A percentile compares a stretch with the other conserved stretches of the same genome.
Evolutionary conservation across 2,888 invertebrate genomes (phyloP).

Genomic region (Heliconius hortense): DNA sequence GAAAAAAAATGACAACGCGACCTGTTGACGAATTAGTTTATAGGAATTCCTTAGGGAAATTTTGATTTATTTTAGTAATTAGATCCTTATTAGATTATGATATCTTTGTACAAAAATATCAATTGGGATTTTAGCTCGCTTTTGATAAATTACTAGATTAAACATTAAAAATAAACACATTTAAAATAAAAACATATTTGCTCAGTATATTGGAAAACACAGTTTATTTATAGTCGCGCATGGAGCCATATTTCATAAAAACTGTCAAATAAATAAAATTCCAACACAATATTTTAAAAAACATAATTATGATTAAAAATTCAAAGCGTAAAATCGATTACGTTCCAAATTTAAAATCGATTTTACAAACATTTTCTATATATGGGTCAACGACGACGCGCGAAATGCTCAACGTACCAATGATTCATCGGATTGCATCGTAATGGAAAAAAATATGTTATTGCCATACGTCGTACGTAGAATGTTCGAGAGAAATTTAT

Average conservation of each 20-base stretch:
- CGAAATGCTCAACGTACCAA: conserved; percentile 65
- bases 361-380: conserved; percentile 72
- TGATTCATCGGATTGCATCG: conserved; percentile 78
- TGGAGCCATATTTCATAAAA: conserved; percentile 22
- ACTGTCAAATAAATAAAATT: conserved; percentile 24
- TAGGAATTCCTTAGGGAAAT: too few relatives aligned
- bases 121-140: background rate
- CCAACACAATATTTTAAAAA: conserved; percentile 20
- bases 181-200: background rate
- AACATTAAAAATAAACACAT: background rate
- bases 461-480: conserved; percentile 74
- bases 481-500: conserved; percentile 48
- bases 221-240: background rate
- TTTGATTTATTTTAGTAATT: background rate
- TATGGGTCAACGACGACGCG: conserved; percentile 58
- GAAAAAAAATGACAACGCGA: too few relatives aligned
- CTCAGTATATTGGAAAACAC: conserved; percentile 6
- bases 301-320: conserved; percentile 21
- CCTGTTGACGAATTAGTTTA: too few relatives aligned
- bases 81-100: too few relatives aligned
- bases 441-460: conserved; percentile 80
- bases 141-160: background rate
- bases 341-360: conserved; percentile 31
- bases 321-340: conserved; percentile 32
- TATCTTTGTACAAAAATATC: background rate